Base-by-base conservation (phyloP, 2,113 vertebrate species). In the Hyperoodon ampullatus region DNA sequence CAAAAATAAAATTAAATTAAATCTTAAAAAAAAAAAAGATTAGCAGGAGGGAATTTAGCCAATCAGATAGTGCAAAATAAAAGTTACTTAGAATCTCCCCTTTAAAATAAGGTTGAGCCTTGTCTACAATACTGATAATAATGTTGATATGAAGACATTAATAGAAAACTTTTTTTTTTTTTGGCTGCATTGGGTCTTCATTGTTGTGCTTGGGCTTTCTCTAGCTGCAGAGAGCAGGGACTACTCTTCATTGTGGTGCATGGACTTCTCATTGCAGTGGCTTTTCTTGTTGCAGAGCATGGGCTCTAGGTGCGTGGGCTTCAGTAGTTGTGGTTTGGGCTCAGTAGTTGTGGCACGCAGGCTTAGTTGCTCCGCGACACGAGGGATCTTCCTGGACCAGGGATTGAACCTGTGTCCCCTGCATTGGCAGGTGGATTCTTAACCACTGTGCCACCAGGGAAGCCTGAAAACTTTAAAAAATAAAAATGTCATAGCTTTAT, bases 61-160 rank as follows among this genome's bases (percentile, higher is more conserved):
- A 78, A 90, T 30, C 35, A 47, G 5, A 88, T 8, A 42, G 10
- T 42, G 2, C 12, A 88, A 93, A 96, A 68, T 82, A 58, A 88
- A 90, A 85, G 23, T 85, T n/a, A 85, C 18, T 80, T 77, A 96
- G 75, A 55, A 6, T 83, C 47, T 84, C 53, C 50, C 18, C 39
- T 88, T 28, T 35, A 85, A 93, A 88, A 55, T 71, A 77, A 90
- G 9, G 21, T 16, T 26, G 24, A 44, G 5, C 30, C 42, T 85
- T 96, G 42, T 58, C 26, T 90, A 33, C 1, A 82, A 75, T 39
- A 61, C 16, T 66, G 87, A 53, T 74, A 71, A 55, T 85, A 71
- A 71, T n/a, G 90, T 30, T n/a, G 53, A 60, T 58, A 55, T 84
- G 63, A 47, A 47, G 24, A 72, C 39, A 78, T 23, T 26, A 92